Evolutionary conservation across 2,113 vertebrate species (phyloP).

Genomic region (Pyxicephalus adspersus): DNA sequence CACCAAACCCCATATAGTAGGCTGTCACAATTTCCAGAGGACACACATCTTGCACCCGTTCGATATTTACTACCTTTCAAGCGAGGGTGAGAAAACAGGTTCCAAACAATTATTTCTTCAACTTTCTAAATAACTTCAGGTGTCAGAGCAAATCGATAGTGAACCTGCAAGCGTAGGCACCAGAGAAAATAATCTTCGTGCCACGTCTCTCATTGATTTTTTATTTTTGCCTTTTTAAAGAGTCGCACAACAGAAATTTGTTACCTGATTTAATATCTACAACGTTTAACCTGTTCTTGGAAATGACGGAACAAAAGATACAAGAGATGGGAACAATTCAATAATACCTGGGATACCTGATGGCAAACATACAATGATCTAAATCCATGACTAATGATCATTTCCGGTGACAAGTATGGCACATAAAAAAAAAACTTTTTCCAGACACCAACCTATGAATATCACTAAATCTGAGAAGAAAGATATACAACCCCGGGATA

Average conservation of each 20-base stretch:
- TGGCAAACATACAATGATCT: too few relatives aligned
- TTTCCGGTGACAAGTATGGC: too few relatives aligned
- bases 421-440: too few relatives aligned
- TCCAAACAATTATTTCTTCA: conserved; percentile 53
- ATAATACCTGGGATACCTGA: too few relatives aligned
- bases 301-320: not conserved
- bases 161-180: conserved; percentile 34
- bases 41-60: conserved; percentile 30
- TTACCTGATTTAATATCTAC: conserved; percentile 8
- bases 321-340: too few relatives aligned
- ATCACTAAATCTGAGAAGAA: too few relatives aligned
- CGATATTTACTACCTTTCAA: conserved; percentile 40
- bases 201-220: conserved; percentile 33
- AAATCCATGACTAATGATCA: too few relatives aligned
- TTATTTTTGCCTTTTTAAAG: conserved; percentile 37
- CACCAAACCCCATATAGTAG: not conserved
- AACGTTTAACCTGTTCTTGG: conserved; percentile 39
- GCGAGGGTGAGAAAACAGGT: conserved; percentile 41
- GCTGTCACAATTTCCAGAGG: conserved; percentile 33
- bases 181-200: conserved; percentile 43
- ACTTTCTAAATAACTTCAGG: conserved; percentile 54
- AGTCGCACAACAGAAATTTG: conserved; percentile 25
- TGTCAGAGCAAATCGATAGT: conserved; percentile 42
- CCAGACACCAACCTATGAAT: too few relatives aligned
- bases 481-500: too few relatives aligned